Evolutionary conservation across 2,888 invertebrate species (phyloP).

Genomic region (Patella ulyssiponensis): DNA sequence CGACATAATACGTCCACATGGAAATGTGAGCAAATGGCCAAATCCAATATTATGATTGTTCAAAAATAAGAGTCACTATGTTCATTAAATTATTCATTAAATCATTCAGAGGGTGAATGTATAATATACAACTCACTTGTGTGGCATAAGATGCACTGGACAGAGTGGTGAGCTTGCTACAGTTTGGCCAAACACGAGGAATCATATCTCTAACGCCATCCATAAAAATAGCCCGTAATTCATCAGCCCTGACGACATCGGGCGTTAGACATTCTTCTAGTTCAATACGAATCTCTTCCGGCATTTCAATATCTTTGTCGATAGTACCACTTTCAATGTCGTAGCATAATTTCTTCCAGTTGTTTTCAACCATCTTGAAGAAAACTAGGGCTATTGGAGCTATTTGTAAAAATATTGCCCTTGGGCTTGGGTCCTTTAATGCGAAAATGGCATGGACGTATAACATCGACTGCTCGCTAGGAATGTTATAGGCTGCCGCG

Average conservation of each 20-base stretch:
- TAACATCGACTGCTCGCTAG: slow-evolving; percentile 29
- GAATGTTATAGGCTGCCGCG: slow-evolving; percentile 6
- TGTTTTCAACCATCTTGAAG: slow-evolving; percentile 36
- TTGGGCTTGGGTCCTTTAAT: slow-evolving; percentile 32
- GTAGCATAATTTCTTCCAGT: slow-evolving; percentile 36
- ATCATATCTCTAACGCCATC: slow-evolving; percentile 36
- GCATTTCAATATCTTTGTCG: slow-evolving; percentile 17
- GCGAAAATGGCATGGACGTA: slow-evolving; percentile 42
- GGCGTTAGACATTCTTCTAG: slow-evolving; percentile 20
- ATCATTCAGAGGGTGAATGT: background rate
- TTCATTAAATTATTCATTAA: too few relatives aligned
- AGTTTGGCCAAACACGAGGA: slow-evolving; percentile 38
- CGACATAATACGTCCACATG: too few relatives aligned
- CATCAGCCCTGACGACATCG: slow-evolving; percentile 25
- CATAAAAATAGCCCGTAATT: slow-evolving; percentile 34
- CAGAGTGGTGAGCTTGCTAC: slow-evolving; percentile 34
- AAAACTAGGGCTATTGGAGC: slow-evolving; percentile 33
- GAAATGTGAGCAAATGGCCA: too few relatives aligned
- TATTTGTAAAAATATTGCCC: slow-evolving; percentile 36
- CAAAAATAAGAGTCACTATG: too few relatives aligned
- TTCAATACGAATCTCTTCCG: slow-evolving; percentile 13
- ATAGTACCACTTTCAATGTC: slow-evolving; percentile 39
- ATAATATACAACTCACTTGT: slow-evolving; percentile 29
- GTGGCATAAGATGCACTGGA: slow-evolving; percentile 37
- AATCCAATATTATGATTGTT: too few relatives aligned